Evolutionary conservation across 2,797 vertebrate species (phyloP).

Genomic region (Triplophysa bombifrons): DNA sequence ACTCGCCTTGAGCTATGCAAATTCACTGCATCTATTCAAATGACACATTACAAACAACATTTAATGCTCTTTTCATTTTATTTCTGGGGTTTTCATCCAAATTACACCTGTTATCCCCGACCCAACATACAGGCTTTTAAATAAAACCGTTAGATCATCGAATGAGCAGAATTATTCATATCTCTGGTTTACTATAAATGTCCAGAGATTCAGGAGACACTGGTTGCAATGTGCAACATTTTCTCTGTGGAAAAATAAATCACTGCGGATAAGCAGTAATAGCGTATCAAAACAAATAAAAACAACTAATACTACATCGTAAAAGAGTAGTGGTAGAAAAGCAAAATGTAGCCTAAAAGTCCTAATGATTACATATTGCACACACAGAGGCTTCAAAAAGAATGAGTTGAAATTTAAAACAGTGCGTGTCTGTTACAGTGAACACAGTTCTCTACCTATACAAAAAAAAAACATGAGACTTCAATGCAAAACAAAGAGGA

Average conservation of each 20-base stretch:
- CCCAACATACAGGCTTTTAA: slow-evolving; percentile 64
- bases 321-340: slow-evolving; percentile 72
- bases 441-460: slow-evolving; percentile 51
- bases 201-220: slow-evolving; percentile 62
- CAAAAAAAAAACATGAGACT: slow-evolving; percentile 23
- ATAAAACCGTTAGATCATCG: slow-evolving; percentile 61
- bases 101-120: slow-evolving; percentile 47
- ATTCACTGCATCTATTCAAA: slow-evolving; percentile 41
- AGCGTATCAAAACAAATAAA: slow-evolving; percentile 57
- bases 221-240: slow-evolving; percentile 84
- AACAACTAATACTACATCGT: slow-evolving; percentile 69
- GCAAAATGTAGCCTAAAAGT: slow-evolving; percentile 65
- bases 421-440: slow-evolving; percentile 57
- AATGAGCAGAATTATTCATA: slow-evolving; percentile 43
- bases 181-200: slow-evolving; percentile 59
- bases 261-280: slow-evolving; percentile 62
- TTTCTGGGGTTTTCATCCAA: slow-evolving; percentile 67
- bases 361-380: slow-evolving; percentile 76
- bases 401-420: slow-evolving; percentile 54
- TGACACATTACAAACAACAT: slow-evolving; percentile 43
- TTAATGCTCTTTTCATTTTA: slow-evolving; percentile 49
- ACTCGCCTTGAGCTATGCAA: slow-evolving; percentile 49
- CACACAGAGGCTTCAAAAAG: slow-evolving; percentile 60
- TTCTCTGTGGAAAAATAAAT: slow-evolving; percentile 69
- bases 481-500: slow-evolving; percentile 19